Evolutionary conservation across 1,140 invertebrate genomes (phyloP), one percentile per base, ranked within the genome.

Genomic region (Monochamus saltuarius): DNA sequence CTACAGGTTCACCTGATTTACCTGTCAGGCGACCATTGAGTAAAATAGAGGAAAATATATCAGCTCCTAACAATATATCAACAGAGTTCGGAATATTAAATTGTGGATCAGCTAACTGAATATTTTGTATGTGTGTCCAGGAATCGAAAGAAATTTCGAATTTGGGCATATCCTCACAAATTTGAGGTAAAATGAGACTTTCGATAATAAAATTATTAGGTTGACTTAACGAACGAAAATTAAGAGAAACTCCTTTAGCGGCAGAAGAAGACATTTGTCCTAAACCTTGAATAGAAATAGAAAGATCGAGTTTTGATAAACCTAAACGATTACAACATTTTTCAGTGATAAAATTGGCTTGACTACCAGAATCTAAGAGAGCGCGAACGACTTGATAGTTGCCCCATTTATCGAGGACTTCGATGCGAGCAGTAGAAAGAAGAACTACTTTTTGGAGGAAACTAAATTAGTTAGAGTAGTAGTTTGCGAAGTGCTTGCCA

Each of bases 41-140:
- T 14, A 56, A 36, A 35, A 56, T 56, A 34, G 35, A 14, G 8
- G 55, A 16, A 22, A 46, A 56, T 34, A 56, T 37, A 56, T 56
- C 55, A 10, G 42, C 55, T 47, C 55, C 43, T n/a, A 56, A 35
- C 9, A 56, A 37, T 16, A 56, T 8, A 14, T 56, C 45, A 14
- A 56, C 13, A 10, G 17, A 14, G 7, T 43, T 35, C 4, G 55
- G 29, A 34, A 34, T 45, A 10, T 19, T n/a, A 43, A 29, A 56
- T n/a, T 47, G 13, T 16, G 55, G 55, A 45, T 56, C 55, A 16
- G 55, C 55, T 11, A 47, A 34, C 19, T 34, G 17, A 17, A 54
- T 10, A 45, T 56, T 51, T 35, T 11, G 14, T 13, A 51, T 11
- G 16, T 29, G 22, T 11, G 19, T 16, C 49, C 49, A 51, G 9